phyloP scores from a whole-genome alignment of 2,797 vertebrate genomes.

The Balearica regulorum region DNA sequence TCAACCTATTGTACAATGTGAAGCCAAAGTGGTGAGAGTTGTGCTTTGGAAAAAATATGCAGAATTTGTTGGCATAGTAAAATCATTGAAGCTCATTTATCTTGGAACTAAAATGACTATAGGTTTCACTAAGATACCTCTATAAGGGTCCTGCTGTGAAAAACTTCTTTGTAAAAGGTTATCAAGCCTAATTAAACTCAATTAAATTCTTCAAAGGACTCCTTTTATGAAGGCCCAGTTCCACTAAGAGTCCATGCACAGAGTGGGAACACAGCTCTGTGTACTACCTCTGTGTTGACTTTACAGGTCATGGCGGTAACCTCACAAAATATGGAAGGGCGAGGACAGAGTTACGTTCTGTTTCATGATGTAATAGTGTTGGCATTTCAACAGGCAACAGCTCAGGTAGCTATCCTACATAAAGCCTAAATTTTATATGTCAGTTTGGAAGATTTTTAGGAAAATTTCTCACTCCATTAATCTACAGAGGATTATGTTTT shows the following conservation, averaged over 20 bases:
- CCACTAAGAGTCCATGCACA: neutral
- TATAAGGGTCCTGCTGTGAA: accelerated
- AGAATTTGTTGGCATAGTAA: neutral
- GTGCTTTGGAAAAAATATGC: neutral
- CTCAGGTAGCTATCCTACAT: neutral
- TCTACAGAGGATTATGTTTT: neutral
- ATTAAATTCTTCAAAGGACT: neutral
- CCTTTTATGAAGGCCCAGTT: neutral
- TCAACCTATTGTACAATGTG: neutral
- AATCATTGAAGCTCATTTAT: neutral
- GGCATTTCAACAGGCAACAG: neutral
- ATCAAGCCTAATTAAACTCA: neutral
- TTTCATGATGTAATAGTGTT: neutral
- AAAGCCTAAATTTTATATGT: neutral
- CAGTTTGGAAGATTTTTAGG: neutral
- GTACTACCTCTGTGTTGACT: neutral
- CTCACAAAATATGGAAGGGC: accelerated
- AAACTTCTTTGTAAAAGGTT: neutral
- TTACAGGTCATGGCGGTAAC: neutral
- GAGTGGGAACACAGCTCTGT: neutral
- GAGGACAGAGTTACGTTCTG: accelerated
- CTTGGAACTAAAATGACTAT: neutral
- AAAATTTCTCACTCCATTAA: neutral
- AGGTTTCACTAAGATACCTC: neutral
- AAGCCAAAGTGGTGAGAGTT: neutral